Base-by-base conservation (phyloP, 2,888 invertebrate species). In the Sisyra terminalis region DNA sequence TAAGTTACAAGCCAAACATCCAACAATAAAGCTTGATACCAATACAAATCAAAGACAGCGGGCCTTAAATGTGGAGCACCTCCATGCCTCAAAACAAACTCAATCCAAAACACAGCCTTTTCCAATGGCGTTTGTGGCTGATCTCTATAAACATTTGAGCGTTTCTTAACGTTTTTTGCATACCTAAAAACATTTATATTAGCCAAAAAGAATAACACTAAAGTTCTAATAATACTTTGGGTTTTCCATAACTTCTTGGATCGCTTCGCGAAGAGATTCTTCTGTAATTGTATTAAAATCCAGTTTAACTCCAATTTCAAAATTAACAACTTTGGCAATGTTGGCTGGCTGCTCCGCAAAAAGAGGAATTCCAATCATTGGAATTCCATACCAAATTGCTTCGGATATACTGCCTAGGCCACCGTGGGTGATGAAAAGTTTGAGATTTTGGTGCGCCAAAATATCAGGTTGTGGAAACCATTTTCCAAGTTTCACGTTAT, bases 381-480 rank as follows among this genome's bases (percentile, higher is more conserved):
- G 34, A 34, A 34, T n/a, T 14, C 34, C 34, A 15, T 34, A n/a
- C 11, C 15, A 15, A 11, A 11, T 15, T 8, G 34, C 34, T 5
- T 34, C 34, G 6, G 34, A 14, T 10, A 34, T 3, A 34, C 34
- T 34, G 7, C 11, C 11, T 2, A 34, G n/a, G 11, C 34, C 34
- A 34, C 13, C 11, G n/a, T 34, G 34, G 6, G 34, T 14, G 3
- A 34, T 34, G 34, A 34, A 34, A 7, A 34, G 34, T 15, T 34
- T 34, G 8, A 15, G 7, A 15, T 34, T 34, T 3, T 7, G 15
- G n/a, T 34, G 34, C 8, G 34, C 34, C 24, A 46, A 29, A 42
- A 46, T 45, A 39, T 46, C 46, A 14, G 31, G 17, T 34, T 46
- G 46, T 3, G 46, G 46, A 10, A 46, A 40, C 46, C 46, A 46